These are phyloP conservation scores for Odontophorus gujanensis DNA, from an alignment of 2,113 vertebrate genomes.

Conservation along the genomic window DNA sequence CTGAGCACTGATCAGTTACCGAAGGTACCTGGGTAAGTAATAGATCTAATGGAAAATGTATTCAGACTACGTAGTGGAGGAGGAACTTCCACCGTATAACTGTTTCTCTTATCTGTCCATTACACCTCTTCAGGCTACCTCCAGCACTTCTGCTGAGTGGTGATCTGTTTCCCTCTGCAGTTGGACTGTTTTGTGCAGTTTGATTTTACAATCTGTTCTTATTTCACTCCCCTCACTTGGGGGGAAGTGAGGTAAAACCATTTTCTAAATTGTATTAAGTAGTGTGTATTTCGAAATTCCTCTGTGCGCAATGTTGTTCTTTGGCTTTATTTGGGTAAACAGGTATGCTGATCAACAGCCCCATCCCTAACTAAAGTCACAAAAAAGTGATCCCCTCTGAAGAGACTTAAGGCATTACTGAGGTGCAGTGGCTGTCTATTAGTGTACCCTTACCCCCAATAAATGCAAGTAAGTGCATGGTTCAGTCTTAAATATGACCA, in stretches of 20 bases:
- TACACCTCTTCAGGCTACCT: neutral
- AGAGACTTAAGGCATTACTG: neutral
- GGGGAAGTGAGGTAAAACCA: accelerated
- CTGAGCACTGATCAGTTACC: neutral
- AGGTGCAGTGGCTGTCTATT: neutral
- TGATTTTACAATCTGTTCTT: neutral
- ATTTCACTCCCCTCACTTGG: neutral
- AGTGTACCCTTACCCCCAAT: neutral
- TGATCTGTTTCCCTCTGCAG: neutral
- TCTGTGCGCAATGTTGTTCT: neutral
- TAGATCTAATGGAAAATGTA: neutral
- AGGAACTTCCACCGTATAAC: neutral
- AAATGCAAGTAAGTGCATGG: neutral
- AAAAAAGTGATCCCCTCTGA: neutral
- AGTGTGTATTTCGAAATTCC: neutral
- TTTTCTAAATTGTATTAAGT: neutral
- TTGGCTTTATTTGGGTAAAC: neutral
- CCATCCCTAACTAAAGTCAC: neutral
- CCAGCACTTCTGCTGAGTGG: neutral
- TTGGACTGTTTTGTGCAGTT: neutral
- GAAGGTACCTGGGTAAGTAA: neutral
- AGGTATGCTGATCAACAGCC: neutral
- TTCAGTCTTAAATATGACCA: neutral
- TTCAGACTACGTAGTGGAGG: neutral
- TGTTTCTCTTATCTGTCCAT: neutral